Conservation (phyloP, 2,113 vertebrate genomes). For the Axis porcinus region DNA sequence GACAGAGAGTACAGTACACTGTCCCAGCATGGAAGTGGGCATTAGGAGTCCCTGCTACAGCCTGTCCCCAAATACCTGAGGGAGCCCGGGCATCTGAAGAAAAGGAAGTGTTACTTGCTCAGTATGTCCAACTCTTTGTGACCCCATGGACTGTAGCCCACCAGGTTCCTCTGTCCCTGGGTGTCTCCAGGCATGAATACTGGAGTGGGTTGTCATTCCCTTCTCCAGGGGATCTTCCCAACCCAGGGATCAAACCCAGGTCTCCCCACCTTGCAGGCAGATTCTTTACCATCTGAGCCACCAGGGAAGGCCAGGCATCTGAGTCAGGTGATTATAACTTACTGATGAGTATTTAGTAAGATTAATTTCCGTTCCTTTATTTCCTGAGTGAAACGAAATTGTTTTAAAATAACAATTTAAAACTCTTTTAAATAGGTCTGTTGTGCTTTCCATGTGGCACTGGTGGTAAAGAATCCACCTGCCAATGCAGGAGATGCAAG, state of each 20-base stretch:
- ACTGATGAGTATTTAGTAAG: background rate
- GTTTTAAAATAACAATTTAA: background rate
- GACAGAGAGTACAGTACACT: fast-evolving
- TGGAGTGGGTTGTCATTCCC: background rate
- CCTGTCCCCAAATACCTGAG: background rate
- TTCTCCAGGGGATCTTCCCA: background rate
- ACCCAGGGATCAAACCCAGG: background rate
- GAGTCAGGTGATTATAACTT: background rate
- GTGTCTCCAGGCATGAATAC: background rate
- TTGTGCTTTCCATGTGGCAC: background rate
- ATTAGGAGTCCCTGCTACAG: background rate
- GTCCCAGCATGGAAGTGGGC: background rate
- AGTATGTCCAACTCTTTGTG: background rate
- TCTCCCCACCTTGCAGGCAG: background rate
- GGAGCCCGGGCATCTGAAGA: background rate
- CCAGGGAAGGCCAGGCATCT: background rate
- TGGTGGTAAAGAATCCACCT: background rate
- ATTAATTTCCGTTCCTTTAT: background rate
- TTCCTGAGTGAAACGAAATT: background rate
- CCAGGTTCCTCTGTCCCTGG: background rate
- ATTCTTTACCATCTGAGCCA: background rate
- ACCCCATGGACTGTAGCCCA: fast-evolving
- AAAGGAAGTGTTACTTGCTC: background rate
- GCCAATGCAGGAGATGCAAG: background rate
- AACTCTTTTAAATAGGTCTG: background rate